A percentile compares a stretch with the other conserved stretches of the same genome.
phyloP scores from a whole-genome alignment of 2,113 vertebrate genomes.

The Nannobrachium achirus region DNA sequence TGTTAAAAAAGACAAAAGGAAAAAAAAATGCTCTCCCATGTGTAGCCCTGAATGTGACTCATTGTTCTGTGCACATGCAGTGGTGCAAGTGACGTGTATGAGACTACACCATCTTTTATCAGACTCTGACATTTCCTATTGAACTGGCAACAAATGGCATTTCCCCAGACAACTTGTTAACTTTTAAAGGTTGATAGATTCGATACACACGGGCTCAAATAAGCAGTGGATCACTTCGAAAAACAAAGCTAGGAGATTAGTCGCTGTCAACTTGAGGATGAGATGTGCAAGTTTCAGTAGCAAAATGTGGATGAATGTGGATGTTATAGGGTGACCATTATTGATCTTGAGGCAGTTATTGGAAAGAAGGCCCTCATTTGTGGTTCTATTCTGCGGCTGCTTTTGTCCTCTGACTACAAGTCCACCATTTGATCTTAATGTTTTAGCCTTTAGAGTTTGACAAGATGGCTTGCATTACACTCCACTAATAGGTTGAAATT shows the following conservation, averaged over 20 bases:
- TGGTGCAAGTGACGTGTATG: conserved; percentile 67
- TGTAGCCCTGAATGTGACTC: conserved; percentile 45
- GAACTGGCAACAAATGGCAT: conserved; percentile 84
- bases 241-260: conserved; percentile 79
- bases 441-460: conserved; percentile 20
- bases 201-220: conserved; percentile 70
- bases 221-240: conserved; percentile 74
- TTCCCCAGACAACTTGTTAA: conserved; percentile 87
- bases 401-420: conserved; percentile 26
- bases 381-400: conserved; percentile 5
- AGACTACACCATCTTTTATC: conserved; percentile 74
- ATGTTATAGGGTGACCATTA: conserved; percentile 61
- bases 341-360: conserved; percentile 65
- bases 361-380: conserved; percentile 56
- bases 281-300: conserved; percentile 62
- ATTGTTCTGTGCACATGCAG: conserved; percentile 50
- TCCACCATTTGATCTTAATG: conserved; percentile 27
- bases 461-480: neutral
- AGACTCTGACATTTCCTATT: conserved; percentile 84
- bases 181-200: conserved; percentile 87
- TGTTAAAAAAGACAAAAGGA: no score
- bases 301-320: conserved; percentile 68
- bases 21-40: conserved; percentile 17
- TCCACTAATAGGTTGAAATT: conserved; percentile 1
- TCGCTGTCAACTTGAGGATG: conserved; percentile 73